phyloP scores from a whole-genome alignment of 2,888 invertebrate species.

The Drepanosiphum platanoidis region DNA sequence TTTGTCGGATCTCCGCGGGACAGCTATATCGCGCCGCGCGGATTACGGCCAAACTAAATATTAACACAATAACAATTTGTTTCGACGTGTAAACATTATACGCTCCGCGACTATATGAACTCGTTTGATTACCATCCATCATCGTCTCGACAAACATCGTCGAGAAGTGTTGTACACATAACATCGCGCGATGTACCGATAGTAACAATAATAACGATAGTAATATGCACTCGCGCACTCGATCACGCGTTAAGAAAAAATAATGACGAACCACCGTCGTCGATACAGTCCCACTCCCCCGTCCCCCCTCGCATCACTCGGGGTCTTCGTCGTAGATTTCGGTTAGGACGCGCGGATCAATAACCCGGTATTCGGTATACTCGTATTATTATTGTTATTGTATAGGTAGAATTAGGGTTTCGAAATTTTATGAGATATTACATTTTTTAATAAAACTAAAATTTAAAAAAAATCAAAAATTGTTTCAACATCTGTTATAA shows the following conservation, averaged over 20 bases:
- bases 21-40: too few species aligned
- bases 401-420: too few species aligned
- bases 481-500: too few species aligned
- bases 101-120: too few species aligned
- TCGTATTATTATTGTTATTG: too few species aligned
- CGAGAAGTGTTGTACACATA: neutral
- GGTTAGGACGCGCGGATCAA: neutral
- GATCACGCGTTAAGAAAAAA: neutral
- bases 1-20: too few species aligned
- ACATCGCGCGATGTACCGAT: neutral
- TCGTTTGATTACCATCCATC: conserved; percentile 31
- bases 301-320: too few species aligned
- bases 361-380: neutral
- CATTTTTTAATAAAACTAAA: too few species aligned
- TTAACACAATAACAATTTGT: conserved; percentile 22
- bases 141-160: neutral
- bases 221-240: neutral
- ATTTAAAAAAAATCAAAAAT: too few species aligned
- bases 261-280: neutral
- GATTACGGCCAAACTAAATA: conserved; percentile 16
- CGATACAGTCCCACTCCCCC: too few species aligned
- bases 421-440: too few species aligned
- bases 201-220: neutral
- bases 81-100: neutral
- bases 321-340: neutral